Percentiles rank a stretch among this genome's conserved stretches.
Evolutionary conservation across 2,888 invertebrate genomes (phyloP).

Genomic region (Poecilobothrus nobilitatus): DNA sequence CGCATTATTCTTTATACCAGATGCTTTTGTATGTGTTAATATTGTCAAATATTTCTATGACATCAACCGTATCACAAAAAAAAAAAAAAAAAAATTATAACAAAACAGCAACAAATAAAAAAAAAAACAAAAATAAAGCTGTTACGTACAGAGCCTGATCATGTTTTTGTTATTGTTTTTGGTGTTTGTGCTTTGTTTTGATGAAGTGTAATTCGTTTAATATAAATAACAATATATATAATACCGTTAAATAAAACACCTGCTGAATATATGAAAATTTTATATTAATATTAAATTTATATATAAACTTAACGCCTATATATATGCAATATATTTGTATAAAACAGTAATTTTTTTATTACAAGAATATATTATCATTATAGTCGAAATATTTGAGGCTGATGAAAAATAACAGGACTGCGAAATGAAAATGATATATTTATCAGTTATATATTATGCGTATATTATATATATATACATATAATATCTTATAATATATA

Average conservation of each 20-base stretch:
- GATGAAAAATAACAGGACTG: no score
- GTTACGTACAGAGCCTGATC: no score
- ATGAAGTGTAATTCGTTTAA: constrained; percentile 1
- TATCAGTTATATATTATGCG: no score
- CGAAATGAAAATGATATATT: no score
- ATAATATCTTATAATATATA: no score
- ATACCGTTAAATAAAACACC: background rate
- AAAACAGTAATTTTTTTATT: background rate
- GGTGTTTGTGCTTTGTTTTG: background rate
- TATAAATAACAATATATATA: background rate
- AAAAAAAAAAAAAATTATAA: background rate
- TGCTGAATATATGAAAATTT: background rate
- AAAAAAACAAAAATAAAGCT: no score
- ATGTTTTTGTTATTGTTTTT: no score
- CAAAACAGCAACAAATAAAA: background rate
- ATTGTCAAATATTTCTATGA: background rate
- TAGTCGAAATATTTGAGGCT: background rate
- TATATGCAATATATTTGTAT: background rate
- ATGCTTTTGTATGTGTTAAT: background rate
- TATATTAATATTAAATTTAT: background rate
- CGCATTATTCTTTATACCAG: background rate
- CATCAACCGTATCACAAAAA: background rate
- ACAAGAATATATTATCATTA: background rate
- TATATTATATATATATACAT: no score
- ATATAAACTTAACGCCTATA: background rate